Evolutionary conservation across 2,113 vertebrate genomes (phyloP).

Genomic region (Heterotis niloticus): DNA sequence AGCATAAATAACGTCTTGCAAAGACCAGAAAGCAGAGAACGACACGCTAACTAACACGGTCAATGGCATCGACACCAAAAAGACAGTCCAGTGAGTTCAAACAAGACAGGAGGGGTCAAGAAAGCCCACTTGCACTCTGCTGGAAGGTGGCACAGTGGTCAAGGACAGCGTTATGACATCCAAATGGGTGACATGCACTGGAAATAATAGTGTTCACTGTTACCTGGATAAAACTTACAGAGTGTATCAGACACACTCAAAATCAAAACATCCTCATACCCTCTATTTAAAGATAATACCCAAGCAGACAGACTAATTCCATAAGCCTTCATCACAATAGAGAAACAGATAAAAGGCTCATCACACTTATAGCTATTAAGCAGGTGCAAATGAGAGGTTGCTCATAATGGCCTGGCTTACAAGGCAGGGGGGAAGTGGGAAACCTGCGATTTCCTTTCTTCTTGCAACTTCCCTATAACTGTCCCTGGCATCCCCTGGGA

Average conservation of each 20-base stretch:
- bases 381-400: neutral
- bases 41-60: no score
- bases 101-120: no score
- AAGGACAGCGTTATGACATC: neutral
- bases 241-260: neutral
- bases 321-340: neutral
- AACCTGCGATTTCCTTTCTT: slow-evolving; percentile 4
- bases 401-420: neutral
- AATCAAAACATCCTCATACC: neutral
- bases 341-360: neutral
- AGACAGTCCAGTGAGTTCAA: no score
- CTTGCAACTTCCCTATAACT: neutral
- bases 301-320: neutral
- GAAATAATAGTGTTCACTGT: neutral
- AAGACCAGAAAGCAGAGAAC: no score
- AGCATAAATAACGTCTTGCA: no score
- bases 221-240: neutral
- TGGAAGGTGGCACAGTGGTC: neutral
- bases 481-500: neutral
- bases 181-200: neutral
- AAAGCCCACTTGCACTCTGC: no score
- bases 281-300: neutral
- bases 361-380: neutral
- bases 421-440: neutral
- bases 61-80: no score